Conservation (phyloP, 2,797 vertebrate genomes). For the Ambastaia sidthimunki region DNA sequence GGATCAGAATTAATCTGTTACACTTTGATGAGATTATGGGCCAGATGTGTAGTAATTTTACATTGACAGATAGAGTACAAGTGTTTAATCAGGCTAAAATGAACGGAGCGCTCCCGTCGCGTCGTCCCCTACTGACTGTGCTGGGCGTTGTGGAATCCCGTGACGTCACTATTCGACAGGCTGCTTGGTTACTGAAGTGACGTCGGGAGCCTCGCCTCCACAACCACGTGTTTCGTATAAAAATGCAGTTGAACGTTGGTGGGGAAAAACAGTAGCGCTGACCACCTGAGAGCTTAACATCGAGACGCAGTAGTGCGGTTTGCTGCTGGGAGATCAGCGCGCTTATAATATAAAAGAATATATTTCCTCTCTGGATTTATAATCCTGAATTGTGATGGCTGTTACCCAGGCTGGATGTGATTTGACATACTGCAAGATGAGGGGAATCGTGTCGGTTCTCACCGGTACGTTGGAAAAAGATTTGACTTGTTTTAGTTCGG, state of each 20-base stretch:
- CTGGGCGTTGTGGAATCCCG: constrained; percentile 73
- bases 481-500: not conserved
- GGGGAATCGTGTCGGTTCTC: constrained; percentile 78
- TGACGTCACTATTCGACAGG: constrained; percentile 71
- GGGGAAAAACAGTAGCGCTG: constrained; percentile 26
- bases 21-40: constrained; percentile 25
- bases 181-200: constrained; percentile 70
- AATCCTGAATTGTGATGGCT: constrained; percentile 67
- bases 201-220: constrained; percentile 57
- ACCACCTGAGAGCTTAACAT: constrained; percentile 1
- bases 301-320: not conserved
- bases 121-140: constrained; percentile 54
- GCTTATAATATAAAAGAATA: not conserved
- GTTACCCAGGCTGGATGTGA: constrained; percentile 79
- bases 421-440: constrained; percentile 82
- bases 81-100: not conserved
- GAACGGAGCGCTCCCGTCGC: constrained; percentile 18
- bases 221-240: constrained; percentile 75
- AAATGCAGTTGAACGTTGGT: constrained; percentile 6
- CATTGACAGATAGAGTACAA: constrained; percentile 55
- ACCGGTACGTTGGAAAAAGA: constrained; percentile 72
- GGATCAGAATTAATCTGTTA: constrained; percentile 24
- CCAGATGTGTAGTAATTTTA: constrained; percentile 53
- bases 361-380: not conserved
- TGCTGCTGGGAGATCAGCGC: constrained; percentile 4